These are phyloP conservation scores for Drosophila ezoana DNA, from an alignment of 2,888 invertebrate species.

Conservation along the genomic window DNA sequence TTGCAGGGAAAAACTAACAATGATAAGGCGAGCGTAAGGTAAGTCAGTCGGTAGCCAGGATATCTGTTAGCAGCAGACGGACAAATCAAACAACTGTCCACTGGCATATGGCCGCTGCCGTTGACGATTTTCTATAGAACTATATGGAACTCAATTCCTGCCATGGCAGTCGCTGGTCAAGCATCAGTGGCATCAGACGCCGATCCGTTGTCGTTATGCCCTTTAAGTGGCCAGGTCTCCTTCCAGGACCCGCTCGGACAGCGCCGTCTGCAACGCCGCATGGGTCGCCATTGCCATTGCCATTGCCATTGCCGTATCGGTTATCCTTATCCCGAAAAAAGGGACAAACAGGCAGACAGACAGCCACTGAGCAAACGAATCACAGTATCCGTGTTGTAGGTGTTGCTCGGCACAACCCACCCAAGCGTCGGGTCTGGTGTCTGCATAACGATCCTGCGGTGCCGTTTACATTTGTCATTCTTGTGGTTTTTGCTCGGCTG, in stretches of 20 bases:
- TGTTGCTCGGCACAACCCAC: slow-evolving; percentile 70
- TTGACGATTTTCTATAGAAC: slow-evolving; percentile 59
- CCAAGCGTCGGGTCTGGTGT: slow-evolving; percentile 35
- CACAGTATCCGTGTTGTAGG: slow-evolving; percentile 58
- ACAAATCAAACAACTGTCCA: slow-evolving; percentile 69
- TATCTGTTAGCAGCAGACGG: slow-evolving; percentile 31
- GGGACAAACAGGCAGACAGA: slow-evolving; percentile 15
- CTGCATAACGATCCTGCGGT: slow-evolving; percentile 46
- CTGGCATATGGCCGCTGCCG: slow-evolving; percentile 59
- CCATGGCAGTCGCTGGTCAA: slow-evolving; percentile 53
- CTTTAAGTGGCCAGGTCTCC: slow-evolving; percentile 57
- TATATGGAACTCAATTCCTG: slow-evolving; percentile 46
- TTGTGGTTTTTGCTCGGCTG: slow-evolving; percentile 59
- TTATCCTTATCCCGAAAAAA: slow-evolving; percentile 31
- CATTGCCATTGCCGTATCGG: slow-evolving; percentile 12
- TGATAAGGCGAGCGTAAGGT: slow-evolving; percentile 46
- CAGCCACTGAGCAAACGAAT: slow-evolving; percentile 40
- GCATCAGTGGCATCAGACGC: slow-evolving; percentile 53
- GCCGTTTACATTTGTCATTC: slow-evolving; percentile 72
- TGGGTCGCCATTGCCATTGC: slow-evolving; percentile 42
- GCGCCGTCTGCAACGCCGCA: slow-evolving; percentile 75
- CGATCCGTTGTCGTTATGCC: slow-evolving; percentile 38
- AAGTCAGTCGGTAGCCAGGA: slow-evolving; percentile 61
- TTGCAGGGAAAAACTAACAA: slow-evolving; percentile 60
- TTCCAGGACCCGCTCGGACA: slow-evolving; percentile 16